Evolutionary conservation across 2,888 invertebrate species (phyloP).

Genomic region (Chaetogeoica ovagalla): DNA sequence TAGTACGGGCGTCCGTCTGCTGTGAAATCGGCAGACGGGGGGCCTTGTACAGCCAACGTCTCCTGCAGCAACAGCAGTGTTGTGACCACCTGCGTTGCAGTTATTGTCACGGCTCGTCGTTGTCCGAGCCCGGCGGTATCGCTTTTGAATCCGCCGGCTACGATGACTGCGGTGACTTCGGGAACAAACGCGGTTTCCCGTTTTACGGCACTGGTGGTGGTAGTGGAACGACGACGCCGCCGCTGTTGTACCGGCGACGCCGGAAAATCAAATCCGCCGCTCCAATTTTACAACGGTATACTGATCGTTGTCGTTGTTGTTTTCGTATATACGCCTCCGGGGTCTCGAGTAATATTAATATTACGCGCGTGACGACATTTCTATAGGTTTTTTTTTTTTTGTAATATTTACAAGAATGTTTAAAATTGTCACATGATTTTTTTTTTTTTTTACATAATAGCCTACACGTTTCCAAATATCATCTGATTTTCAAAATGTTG

Average conservation of each 20-base stretch:
- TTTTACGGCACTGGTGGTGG: not conserved
- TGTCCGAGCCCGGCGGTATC: conserved; percentile 11
- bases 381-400: too few species aligned
- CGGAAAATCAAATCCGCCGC: conserved; percentile 38
- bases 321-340: too few species aligned
- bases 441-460: too few species aligned
- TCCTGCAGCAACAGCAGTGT: too few species aligned
- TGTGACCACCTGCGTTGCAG: not conserved
- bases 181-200: not conserved
- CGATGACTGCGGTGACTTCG: not conserved
- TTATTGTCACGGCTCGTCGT: not conserved
- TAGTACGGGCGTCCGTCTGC: conserved; percentile 1
- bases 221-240: not conserved
- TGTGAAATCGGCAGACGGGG: not conserved
- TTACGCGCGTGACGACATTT: too few species aligned
- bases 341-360: too few species aligned
- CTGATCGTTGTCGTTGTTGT: too few species aligned
- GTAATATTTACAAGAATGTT: too few species aligned
- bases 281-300: conserved; percentile 29
- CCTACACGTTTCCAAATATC: too few species aligned
- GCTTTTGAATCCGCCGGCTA: not conserved
- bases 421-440: too few species aligned
- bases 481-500: too few species aligned
- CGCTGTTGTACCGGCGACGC: not conserved
- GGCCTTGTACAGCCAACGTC: not conserved